These are phyloP conservation scores for Ceratina calcarata DNA, from an alignment of 1,140 invertebrate genomes.

Conservation along the genomic window DNA sequence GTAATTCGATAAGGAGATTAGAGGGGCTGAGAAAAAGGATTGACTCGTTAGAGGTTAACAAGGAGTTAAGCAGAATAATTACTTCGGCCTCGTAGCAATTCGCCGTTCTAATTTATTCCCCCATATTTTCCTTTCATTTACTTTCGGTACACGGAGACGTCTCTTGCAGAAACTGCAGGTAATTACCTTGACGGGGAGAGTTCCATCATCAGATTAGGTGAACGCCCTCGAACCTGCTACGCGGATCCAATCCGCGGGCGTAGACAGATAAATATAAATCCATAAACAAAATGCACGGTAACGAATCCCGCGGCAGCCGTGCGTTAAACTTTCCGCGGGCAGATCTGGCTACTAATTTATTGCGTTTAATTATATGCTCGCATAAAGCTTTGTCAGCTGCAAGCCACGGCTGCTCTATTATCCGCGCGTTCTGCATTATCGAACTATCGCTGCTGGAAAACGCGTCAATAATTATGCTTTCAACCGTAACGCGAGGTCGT, in stretches of 20 bases:
- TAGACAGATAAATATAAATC: too few relatives aligned
- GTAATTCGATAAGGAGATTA: conserved; percentile 27
- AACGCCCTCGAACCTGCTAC: too few relatives aligned
- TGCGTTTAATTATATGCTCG: background rate
- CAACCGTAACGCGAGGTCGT: conserved; percentile 43
- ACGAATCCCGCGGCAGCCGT: too few relatives aligned
- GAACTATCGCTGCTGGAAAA: background rate
- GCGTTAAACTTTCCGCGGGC: too few relatives aligned
- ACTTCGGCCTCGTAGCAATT: background rate
- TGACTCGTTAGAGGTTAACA: conserved; percentile 15
- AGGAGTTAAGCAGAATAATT: conserved; percentile 2
- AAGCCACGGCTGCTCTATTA: background rate
- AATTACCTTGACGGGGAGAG: too few relatives aligned
- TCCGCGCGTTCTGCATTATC: background rate
- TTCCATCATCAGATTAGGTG: too few relatives aligned
- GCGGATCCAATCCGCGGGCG: too few relatives aligned
- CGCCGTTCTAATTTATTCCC: background rate
- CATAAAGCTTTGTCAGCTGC: background rate
- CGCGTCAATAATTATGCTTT: conserved; percentile 48
- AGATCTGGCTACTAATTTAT: background rate
- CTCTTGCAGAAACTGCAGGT: too few relatives aligned
- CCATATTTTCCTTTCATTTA: background rate
- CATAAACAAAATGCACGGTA: too few relatives aligned
- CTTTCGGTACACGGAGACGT: too few relatives aligned
- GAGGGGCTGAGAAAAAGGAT: conserved; percentile 15